phyloP scores from a whole-genome alignment of 2,888 invertebrate species.

The Athalia cordata region DNA sequence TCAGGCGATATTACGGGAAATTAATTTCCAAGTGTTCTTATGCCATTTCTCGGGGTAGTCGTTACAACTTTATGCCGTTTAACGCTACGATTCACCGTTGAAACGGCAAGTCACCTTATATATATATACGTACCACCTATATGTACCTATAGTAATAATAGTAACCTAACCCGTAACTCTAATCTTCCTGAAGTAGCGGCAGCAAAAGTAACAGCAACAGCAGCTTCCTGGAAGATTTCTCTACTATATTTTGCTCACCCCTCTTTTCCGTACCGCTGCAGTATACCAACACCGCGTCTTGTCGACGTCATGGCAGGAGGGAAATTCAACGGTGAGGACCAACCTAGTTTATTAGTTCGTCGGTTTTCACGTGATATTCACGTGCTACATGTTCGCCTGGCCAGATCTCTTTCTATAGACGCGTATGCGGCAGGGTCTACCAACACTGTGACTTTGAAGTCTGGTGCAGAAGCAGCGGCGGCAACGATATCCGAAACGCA shows the following conservation, averaged over 20 bases:
- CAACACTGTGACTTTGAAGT: conserved; percentile 38
- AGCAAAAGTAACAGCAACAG: too few species aligned
- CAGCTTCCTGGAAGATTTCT: too few species aligned
- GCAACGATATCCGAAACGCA: conserved; percentile 38
- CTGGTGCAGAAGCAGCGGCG: conserved; percentile 7
- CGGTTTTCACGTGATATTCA: conserved; percentile 26
- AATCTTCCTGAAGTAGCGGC: too few species aligned
- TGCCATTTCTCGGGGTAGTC: conserved; percentile 25
- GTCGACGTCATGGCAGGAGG: neutral
- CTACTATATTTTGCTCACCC: too few species aligned
- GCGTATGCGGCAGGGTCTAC: conserved; percentile 22
- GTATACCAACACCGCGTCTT: neutral
- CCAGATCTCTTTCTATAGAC: conserved; percentile 9
- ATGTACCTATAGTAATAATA: too few species aligned
- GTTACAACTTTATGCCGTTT: conserved; percentile 44
- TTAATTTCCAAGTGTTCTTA: conserved; percentile 43
- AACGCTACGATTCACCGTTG: conserved; percentile 38
- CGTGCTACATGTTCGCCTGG: neutral
- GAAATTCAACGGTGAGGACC: conserved; percentile 11
- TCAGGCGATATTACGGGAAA: conserved; percentile 43
- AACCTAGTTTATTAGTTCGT: conserved; percentile 36
- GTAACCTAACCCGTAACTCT: too few species aligned
- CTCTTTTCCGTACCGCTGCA: too few species aligned
- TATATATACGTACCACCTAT: too few species aligned
- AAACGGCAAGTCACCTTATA: neutral